Percentiles rank a stretch among this genome's conserved stretches.
These are phyloP conservation scores for Lasioglossum leucozonium DNA, from an alignment of 2,888 invertebrate species.

Conservation along the genomic window DNA sequence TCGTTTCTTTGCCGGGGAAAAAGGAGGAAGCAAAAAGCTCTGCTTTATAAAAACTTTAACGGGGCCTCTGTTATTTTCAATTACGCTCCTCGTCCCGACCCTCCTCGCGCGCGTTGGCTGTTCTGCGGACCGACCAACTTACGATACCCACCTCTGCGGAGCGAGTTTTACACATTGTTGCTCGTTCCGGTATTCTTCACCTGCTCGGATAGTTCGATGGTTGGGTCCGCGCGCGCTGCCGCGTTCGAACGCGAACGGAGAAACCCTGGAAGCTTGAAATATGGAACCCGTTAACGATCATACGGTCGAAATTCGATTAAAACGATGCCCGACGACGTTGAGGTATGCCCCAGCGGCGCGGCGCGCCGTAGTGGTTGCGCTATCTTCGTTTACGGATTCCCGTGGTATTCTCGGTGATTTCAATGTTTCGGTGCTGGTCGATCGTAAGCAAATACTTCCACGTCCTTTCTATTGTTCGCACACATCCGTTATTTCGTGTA, in stretches of 20 bases:
- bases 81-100: background rate
- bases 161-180: background rate
- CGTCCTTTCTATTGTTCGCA: background rate
- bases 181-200: background rate
- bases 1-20: background rate
- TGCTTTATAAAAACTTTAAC: conserved; percentile 20
- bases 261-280: background rate
- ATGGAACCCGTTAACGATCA: conserved; percentile 13
- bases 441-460: background rate
- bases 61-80: conserved; percentile 15
- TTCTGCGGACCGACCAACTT: conserved; percentile 2
- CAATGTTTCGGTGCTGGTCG: background rate
- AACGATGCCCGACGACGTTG: conserved; percentile 21
- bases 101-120: background rate
- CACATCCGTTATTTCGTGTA: background rate
- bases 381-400: background rate
- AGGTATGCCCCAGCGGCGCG: background rate
- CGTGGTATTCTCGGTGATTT: background rate
- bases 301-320: conserved; percentile 14
- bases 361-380: background rate
- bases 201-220: background rate
- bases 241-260: background rate
- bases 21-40: conserved; percentile 5
- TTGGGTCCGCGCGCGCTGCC: background rate
- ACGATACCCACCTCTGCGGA: background rate